Conservation (phyloP, 2,113 vertebrate genomes). For the Caretta caretta region DNA sequence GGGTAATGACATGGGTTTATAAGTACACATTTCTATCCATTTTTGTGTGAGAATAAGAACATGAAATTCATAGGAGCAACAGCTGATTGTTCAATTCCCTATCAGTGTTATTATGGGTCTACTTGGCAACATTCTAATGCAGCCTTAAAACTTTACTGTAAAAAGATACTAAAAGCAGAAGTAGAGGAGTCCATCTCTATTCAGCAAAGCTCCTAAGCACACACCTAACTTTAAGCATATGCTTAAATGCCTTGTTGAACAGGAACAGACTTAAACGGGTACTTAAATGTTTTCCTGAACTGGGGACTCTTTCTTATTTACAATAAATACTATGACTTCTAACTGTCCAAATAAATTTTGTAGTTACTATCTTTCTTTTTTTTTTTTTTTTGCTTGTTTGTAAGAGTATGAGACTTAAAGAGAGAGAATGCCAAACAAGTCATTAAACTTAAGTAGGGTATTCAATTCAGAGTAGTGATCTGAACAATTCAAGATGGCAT, state of each 20-base stretch:
- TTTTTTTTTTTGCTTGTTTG: background rate
- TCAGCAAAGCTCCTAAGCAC: too few relatives aligned
- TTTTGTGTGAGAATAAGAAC: constrained; percentile 70
- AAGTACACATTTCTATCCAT: constrained; percentile 69
- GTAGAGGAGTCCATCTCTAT: constrained; percentile 21
- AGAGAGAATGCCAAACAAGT: background rate
- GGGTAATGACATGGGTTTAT: constrained; percentile 70
- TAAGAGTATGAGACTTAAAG: background rate
- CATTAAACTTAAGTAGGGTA: background rate
- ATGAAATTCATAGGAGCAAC: constrained; percentile 58
- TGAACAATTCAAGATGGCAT: background rate
- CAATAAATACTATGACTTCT: background rate
- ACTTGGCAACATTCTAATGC: constrained; percentile 66
- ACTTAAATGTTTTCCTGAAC: background rate
- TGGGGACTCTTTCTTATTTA: background rate
- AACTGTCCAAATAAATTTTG: background rate
- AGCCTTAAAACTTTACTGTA: constrained; percentile 49
- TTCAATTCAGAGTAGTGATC: background rate
- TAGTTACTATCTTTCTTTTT: background rate
- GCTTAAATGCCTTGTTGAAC: too few relatives aligned
- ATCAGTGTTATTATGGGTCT: background rate
- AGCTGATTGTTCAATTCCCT: constrained; percentile 60
- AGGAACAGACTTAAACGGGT: background rate
- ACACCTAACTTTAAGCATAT: too few relatives aligned
- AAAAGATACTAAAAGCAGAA: constrained; percentile 55